Evolutionary conservation across 1,140 invertebrate species (phyloP), one percentile per base, ranked within the genome.

Genomic region (Marisa cornuarietis): DNA sequence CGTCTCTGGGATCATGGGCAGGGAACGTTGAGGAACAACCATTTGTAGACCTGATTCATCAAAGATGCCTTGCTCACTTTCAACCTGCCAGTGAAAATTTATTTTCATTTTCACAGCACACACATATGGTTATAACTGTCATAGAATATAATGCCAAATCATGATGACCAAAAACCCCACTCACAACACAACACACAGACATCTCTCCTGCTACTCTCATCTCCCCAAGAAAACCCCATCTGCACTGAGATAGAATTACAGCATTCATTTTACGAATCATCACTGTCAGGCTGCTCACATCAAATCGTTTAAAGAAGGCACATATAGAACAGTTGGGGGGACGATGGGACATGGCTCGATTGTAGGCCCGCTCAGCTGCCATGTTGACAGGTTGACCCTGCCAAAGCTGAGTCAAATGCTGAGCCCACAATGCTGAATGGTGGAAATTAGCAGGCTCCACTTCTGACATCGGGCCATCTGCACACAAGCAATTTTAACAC

Each of bases 311-410:
- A 81, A 92, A 91, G 31, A 92, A 72, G 18, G 83, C 86, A 87
- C 92, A 92, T 22, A 92, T 83, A 77, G 84, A 80, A 87, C 92
- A 92, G 80, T 91, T 85, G 31, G 92, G 92, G 31, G 83, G 80
- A 22, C 84, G 79, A 24, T 78, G 83, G 22, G 90, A 83, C 63
- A 87, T 81, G 54, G 69, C 83, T 26, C 79, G 71, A 83, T 92
- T 92, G 79, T 87, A 92, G 26, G 84, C 71, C 58, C 86, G 85
- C 83, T 91, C 89, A 54, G 87, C 85, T 71, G 87, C 82, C 83
- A 90, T 87, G 82, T 91, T 85, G 2, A 78, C 61, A 26, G 87
- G 85, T 51, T 86, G 51, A 75, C 86, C 81, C 72, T 90, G 89
- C 91, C 90, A 91, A 9, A 91, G 73, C 49, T 81, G 65, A 20